Evolutionary conservation across 64 coral and sea anemone species (phyloP), one percentile per base, ranked within the genome.

Genomic region (Pocillopora verrucosa): DNA sequence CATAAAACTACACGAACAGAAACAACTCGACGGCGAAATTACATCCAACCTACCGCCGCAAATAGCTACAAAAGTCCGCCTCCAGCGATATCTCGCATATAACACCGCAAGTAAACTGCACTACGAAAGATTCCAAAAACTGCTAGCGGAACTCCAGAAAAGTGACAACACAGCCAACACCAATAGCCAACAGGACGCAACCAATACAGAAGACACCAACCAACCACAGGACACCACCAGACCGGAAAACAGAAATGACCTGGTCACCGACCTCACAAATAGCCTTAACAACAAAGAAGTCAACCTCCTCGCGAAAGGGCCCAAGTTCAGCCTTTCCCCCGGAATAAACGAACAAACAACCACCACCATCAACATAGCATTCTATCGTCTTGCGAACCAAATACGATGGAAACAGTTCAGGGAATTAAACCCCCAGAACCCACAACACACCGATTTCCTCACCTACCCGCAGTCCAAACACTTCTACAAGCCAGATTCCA

Each of bases 331-430:
- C 90, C 82, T 86, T 36, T 65, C 74, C 5, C 13, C 80, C 20
- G 59, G 58, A 13, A 41, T 91, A 75, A 91, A 84, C 58, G 80
- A 91, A 84, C 26, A 76, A 20, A 91, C 80, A 6, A 82, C 64
- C 14, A 76, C 59, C 14, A 5, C 62, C 34, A 84, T 92, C 60
- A 91, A 86, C n/a, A 85, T 77, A 16, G 70, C 73, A 72, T 91
- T 85, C 80, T 84, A 64, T 9, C 73, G 80, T 84, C 60, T 91
- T 84, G 80, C 80, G 15, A 91, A 91, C 76, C 89, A 90, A 70
- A 81, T 82, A 90, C 63, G 89, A n/a, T 91, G 80, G 69, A 74
- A 84, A 59, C 63, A 91, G 72, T 80, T 22, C 37, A 70, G 80
- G 6, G 56, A 76, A 16, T 34, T 10, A 76, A 84, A 84, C 69